A percentile compares a stretch with the other conserved stretches of the same genome.
Conservation (phyloP, 2,113 vertebrate species). For the Myotis brandtii region DNA sequence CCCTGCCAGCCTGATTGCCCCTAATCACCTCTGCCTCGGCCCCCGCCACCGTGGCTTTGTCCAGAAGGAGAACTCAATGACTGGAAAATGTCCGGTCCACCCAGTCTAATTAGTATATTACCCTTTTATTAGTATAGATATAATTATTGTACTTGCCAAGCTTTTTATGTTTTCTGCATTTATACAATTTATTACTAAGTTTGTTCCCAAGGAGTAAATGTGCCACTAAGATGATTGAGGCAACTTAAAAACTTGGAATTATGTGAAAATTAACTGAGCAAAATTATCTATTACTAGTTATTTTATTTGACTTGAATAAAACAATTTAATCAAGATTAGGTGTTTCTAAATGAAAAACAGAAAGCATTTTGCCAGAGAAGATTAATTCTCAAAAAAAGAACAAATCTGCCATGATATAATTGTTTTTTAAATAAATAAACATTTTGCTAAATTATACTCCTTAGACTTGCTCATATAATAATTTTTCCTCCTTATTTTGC, state of each 20-base stretch:
- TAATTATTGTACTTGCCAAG: neutral
- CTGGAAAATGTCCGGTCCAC: no score
- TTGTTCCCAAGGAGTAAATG: neutral
- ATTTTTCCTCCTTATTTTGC: neutral
- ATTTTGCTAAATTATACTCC: slow-evolving; percentile 7
- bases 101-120: no score
- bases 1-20: no score
- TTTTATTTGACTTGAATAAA: slow-evolving; percentile 40
- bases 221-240: neutral
- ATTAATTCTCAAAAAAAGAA: neutral
- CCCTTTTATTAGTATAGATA: no score
- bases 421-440: neutral
- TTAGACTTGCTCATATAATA: neutral
- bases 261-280: neutral
- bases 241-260: slow-evolving; percentile 37
- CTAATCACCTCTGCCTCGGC: no score
- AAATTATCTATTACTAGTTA: neutral
- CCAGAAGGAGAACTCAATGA: no score
- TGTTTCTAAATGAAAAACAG: slow-evolving; percentile 30
- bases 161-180: slow-evolving; percentile 19
- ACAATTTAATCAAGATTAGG: neutral
- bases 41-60: no score
- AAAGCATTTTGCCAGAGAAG: neutral
- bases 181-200: neutral
- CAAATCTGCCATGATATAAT: neutral